Evolutionary conservation across 2,797 vertebrate species (phyloP), one percentile per base, ranked within the genome.

Genomic region (Microchirus variegatus): DNA sequence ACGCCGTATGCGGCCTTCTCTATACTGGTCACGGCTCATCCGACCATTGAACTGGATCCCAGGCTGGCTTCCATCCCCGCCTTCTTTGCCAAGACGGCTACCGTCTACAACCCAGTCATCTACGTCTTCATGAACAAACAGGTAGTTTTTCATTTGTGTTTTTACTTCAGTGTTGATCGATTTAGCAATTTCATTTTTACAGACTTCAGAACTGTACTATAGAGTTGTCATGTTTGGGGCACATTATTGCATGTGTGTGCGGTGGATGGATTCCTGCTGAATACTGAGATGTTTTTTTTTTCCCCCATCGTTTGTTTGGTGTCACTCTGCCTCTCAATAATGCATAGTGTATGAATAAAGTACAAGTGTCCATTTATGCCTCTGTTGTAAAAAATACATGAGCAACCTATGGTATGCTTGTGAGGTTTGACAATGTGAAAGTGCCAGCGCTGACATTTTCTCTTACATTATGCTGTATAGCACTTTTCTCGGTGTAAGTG

Each of bases 111-210:
- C 81, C 96, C 96, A 4, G 47, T 97, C 76, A 96, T 97, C 87
- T 96, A 97, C 43, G 95, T 95, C 76, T 97, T 95, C 78, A 97
- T 96, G 96, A 97, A 97, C 91, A 96, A 95, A 77, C 94, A 96
- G 95, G 95, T 96, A 93, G 35, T 41, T 53, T 45, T 35, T 22
- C 1, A 44, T 50, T 49, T 43, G 17, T 2, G 22, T 12, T 1
- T 18, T 15, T 2, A 15, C 13, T n/a, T 52, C 46, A 35, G 19
- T 5, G 4, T n/a, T 5, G 10, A 10, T 18, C 10, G 3, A 15
- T 11, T 36, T 15, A 52, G 15, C 31, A n/a, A 36, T n/a, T 37
- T 31, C 9, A 12, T 38, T n/a, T n/a, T n/a, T n/a, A 31, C 48
- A 45, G 1, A 22, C 22, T 5, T 22, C 22, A 22, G n/a, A 22